Percentiles rank a stretch among this genome's conserved stretches.
phyloP scores from a whole-genome alignment of 64 coral and sea anemone genomes.

The Astreopora myriophthalma region DNA sequence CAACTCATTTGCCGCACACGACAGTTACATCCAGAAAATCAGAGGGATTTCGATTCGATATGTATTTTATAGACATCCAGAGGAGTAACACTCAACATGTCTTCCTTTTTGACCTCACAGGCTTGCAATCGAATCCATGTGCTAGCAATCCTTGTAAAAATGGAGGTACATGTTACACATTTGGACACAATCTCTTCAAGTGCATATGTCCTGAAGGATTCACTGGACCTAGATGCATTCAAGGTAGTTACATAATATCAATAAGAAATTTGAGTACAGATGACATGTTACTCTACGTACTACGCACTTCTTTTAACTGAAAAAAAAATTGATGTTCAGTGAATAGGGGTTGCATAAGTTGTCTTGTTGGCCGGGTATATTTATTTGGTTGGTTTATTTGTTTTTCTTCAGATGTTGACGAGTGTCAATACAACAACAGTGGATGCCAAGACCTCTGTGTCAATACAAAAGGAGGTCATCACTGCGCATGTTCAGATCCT shows the following conservation, averaged over 20 bases:
- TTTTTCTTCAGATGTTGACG: slow-evolving; percentile 61
- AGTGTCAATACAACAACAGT: slow-evolving; percentile 61
- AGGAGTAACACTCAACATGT: background rate
- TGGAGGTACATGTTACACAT: background rate
- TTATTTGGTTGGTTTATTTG: background rate
- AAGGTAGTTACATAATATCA: background rate
- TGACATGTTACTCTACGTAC: too few relatives aligned
- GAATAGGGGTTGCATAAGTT: too few relatives aligned
- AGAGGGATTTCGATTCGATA: too few relatives aligned
- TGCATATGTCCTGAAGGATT: background rate
- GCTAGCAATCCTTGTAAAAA: background rate
- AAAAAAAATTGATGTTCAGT: too few relatives aligned
- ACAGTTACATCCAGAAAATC: background rate
- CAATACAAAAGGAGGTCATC: slow-evolving; percentile 79
- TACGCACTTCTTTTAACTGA: too few relatives aligned
- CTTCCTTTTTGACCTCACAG: background rate
- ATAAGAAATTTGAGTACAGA: too few relatives aligned
- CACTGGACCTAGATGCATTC: background rate
- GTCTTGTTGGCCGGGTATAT: background rate
- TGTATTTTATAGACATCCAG: too few relatives aligned
- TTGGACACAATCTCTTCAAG: background rate
- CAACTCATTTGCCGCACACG: background rate
- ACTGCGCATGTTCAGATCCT: slow-evolving; percentile 74
- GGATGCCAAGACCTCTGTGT: slow-evolving; percentile 74
- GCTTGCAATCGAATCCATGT: background rate